phyloP scores from a whole-genome alignment of 30 jellyfish, hydroid and myxozoan species.

The Chrysaora quinquecirrha region DNA sequence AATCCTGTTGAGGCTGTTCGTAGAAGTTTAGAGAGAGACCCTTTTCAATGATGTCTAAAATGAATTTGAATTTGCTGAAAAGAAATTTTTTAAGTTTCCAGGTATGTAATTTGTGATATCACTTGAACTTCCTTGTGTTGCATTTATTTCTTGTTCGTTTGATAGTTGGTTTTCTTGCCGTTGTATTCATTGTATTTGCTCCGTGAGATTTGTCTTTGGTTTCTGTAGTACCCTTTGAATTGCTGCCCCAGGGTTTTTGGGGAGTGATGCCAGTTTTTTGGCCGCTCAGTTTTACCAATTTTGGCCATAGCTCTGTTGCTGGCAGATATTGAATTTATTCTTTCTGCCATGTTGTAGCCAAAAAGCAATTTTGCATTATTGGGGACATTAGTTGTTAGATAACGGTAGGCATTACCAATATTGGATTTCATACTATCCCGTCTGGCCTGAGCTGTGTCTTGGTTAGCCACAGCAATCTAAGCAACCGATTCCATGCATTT shows the following conservation, averaged over 20 bases:
- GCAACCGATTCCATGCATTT: too few relatives aligned
- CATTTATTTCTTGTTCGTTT: conserved; percentile 7
- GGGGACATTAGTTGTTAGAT: too few relatives aligned
- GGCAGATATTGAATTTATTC: conserved; percentile 5
- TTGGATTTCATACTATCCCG: too few relatives aligned
- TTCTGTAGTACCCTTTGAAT: conserved; percentile 8
- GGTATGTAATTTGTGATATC: conserved; percentile 10
- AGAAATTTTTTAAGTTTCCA: conserved; percentile 8
- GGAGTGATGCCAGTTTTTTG: conserved; percentile 14
- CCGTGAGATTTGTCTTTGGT: neutral
- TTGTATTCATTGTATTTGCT: conserved; percentile 2
- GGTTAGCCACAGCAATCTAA: too few relatives aligned
- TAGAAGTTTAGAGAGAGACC: conserved; percentile 15
- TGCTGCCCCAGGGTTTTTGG: conserved; percentile 12
- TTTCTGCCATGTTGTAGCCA: neutral
- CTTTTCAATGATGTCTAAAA: conserved; percentile 4
- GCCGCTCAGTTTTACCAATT: conserved; percentile 5
- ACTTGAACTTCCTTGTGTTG: neutral
- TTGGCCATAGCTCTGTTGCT: conserved; percentile 15
- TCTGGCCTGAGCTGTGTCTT: too few relatives aligned
- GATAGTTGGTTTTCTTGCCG: conserved; percentile 10
- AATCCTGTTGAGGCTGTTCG: conserved; percentile 3
- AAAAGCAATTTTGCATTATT: too few relatives aligned
- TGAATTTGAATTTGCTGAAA: conserved; percentile 5
- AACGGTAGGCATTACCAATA: too few relatives aligned